Evolutionary conservation across 2,113 vertebrate genomes (phyloP), one percentile per base, ranked within the genome.

Genomic region (Aramus guarauna): DNA sequence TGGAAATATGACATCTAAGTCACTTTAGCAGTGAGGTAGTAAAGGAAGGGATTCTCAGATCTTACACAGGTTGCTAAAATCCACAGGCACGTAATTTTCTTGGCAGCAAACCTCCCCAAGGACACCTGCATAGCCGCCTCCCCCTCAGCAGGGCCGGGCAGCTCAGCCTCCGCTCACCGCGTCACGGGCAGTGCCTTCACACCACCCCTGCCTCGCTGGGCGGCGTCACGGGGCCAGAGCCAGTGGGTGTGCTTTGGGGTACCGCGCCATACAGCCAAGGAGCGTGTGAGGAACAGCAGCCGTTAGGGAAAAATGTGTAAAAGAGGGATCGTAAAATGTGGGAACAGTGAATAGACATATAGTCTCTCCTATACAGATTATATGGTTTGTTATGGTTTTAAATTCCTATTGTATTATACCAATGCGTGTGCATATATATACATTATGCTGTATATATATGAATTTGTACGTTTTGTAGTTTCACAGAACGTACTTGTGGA

Each of bases 181-280:
- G 4, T 71, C 62, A 24, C n/a, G 22, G 30, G 19, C 85, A 45
- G 64, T 15, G 41, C 71, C 62, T 76, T 68, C 79, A 20, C 67
- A 52, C 34, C 1, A 0, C 34, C 48, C 26, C 53, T 52, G 62
- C 58, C 67, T 69, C 5, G 0, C 23, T 21, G 62, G 48, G 55
- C 1, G 0, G 24, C 55, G 78, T 27, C 2, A 1, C 1, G 1
- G 43, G 2, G 2, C 29, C 1, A 0, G 20, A 41, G 39, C 36
- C 34, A n/a, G 34, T 43, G 21, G 13, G 1, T 4, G 1, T 48
- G 41, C 76, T 64, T 48, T 21, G 34, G 34, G 9, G 18, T 55
- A 22, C 17, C 30, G 52, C 5, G 0, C 43, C 17, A 0, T 9
- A 14, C 60, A 47, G 64, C 17, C 60, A 27, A 66, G 82, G 43